A percentile compares a stretch with the other conserved stretches of the same genome.
phyloP scores from a whole-genome alignment of 2,888 invertebrate genomes.

The Phania funesta region DNA sequence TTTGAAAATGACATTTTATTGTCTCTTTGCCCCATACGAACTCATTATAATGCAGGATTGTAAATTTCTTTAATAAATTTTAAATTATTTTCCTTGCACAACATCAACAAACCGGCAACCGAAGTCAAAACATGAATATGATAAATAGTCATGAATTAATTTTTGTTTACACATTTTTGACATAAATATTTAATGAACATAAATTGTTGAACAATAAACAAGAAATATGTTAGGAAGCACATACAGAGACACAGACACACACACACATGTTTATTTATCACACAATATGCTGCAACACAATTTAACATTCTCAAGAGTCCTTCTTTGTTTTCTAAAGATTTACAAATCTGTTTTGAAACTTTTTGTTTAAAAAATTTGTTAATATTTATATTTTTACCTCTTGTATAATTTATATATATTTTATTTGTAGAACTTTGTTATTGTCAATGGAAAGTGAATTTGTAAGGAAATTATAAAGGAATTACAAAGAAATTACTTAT shows the following conservation, averaged over 20 bases:
- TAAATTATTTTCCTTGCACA: slow-evolving; percentile 11
- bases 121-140: background rate
- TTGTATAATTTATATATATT: too few species aligned
- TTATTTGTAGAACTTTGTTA: too few species aligned
- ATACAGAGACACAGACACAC: background rate
- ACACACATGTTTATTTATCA: too few species aligned
- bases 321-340: background rate
- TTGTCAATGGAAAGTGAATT: too few species aligned
- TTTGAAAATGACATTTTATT: slow-evolving; percentile 42
- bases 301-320: background rate
- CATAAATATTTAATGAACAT: slow-evolving; percentile 20
- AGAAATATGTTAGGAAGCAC: background rate
- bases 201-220: slow-evolving; percentile 10
- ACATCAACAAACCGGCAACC: background rate
- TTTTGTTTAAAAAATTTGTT: background rate
- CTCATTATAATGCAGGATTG: background rate
- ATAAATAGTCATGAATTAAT: slow-evolving; percentile 15
- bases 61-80: slow-evolving; percentile 34
- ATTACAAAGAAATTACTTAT: too few species aligned
- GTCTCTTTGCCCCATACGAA: background rate
- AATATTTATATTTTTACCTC: too few species aligned
- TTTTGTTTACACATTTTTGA: background rate
- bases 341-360: background rate
- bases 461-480: too few species aligned
- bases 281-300: background rate